These are phyloP conservation scores for Chloroclystis v-ata DNA, from an alignment of 2,888 invertebrate species.

Conservation along the genomic window DNA sequence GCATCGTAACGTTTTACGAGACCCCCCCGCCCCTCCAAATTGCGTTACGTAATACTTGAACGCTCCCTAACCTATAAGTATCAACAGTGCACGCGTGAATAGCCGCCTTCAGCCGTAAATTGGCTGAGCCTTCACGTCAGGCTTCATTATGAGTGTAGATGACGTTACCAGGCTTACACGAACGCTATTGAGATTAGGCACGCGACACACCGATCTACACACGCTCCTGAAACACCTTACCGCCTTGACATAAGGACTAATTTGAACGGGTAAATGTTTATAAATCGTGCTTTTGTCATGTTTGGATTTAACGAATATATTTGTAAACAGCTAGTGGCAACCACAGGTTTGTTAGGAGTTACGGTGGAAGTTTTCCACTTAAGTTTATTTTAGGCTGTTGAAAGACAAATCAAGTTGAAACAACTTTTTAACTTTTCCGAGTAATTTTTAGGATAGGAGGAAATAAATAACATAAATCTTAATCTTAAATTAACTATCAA, in stretches of 20 bases:
- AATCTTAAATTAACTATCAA: too few relatives aligned
- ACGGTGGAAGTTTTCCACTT: too few relatives aligned
- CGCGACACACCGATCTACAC: constrained; percentile 29
- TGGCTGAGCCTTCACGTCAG: constrained; percentile 26
- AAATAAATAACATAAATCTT: too few relatives aligned
- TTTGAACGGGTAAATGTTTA: constrained; percentile 1
- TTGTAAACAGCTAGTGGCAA: too few relatives aligned
- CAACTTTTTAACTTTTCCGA: too few relatives aligned
- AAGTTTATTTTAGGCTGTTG: neutral
- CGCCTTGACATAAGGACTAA: constrained; percentile 4
- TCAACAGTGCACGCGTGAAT: constrained; percentile 30
- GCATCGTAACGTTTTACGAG: too few relatives aligned
- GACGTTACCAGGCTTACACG: constrained; percentile 34
- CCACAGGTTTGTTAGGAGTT: too few relatives aligned
- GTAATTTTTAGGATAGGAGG: too few relatives aligned
- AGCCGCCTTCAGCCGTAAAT: constrained; percentile 34
- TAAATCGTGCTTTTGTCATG: neutral
- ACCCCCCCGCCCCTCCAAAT: too few relatives aligned
- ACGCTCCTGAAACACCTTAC: constrained; percentile 4
- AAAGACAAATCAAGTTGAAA: too few relatives aligned
- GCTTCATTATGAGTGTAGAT: constrained; percentile 42
- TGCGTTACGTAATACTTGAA: too few relatives aligned
- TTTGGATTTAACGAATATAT: too few relatives aligned
- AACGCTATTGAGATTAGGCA: constrained; percentile 39
- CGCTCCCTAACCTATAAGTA: constrained; percentile 5